Evolutionary conservation across 2,113 vertebrate species (phyloP).

Genomic region (Romanogobio albipinnatus): DNA sequence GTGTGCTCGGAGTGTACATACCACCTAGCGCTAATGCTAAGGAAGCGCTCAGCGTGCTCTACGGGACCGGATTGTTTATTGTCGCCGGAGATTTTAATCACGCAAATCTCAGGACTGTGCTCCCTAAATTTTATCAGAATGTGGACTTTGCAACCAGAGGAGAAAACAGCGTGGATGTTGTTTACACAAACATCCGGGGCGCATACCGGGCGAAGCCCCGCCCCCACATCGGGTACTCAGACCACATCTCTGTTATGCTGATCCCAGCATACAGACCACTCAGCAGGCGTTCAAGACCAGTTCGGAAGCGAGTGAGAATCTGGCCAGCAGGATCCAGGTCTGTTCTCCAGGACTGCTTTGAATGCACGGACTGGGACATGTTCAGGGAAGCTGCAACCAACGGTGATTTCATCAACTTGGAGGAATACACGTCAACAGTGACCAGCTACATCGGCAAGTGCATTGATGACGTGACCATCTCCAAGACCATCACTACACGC

Average conservation of each 20-base stretch:
- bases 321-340: not conserved
- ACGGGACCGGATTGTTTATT: not conserved
- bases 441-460: constrained; percentile 18
- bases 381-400: constrained; percentile 30
- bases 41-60: not conserved
- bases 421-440: constrained; percentile 37
- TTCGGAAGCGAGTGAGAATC: not conserved
- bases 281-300: not conserved
- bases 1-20: not conserved
- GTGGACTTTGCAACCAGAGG: not conserved
- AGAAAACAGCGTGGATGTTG: not conserved
- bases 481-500: constrained; percentile 19
- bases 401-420: not conserved
- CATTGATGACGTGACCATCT: constrained; percentile 15
- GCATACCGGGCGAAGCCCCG: not conserved
- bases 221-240: not conserved
- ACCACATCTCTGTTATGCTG: not conserved
- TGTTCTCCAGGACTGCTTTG: not conserved
- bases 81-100: not conserved
- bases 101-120: not conserved
- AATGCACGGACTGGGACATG: constrained; percentile 10
- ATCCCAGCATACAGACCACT: not conserved
- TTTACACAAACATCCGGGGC: not conserved
- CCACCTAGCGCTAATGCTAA: not conserved
- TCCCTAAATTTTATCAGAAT: not conserved